A percentile compares a stretch with the other conserved stretches of the same genome.
phyloP scores from a whole-genome alignment of 2,888 invertebrate species.

The Lasioglossum pauxillum region DNA sequence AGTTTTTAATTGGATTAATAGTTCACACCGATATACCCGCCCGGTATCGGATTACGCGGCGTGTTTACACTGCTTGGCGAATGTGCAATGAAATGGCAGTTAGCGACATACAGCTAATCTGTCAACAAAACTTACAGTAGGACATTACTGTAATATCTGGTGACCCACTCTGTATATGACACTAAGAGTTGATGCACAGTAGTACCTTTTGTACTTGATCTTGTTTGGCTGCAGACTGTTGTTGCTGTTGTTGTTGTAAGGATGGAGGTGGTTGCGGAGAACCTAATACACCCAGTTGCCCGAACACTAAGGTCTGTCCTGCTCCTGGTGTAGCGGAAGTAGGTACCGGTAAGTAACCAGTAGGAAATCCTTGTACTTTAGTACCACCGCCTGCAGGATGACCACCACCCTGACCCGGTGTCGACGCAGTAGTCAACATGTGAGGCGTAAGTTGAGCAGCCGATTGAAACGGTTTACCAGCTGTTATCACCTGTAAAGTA shows the following conservation, averaged over 20 bases:
- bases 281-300: conserved; percentile 89
- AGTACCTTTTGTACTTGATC: conserved; percentile 83
- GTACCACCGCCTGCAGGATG: conserved; percentile 80
- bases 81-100: too few species aligned
- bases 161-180: not conserved
- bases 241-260: conserved; percentile 81
- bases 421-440: conserved; percentile 90
- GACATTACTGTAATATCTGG: too few species aligned
- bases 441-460: conserved; percentile 91
- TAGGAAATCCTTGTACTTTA: conserved; percentile 85
- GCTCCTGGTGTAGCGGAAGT: conserved; percentile 89
- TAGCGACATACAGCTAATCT: too few species aligned
- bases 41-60: too few species aligned
- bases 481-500: conserved; percentile 89
- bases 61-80: too few species aligned
- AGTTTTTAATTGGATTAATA: too few species aligned
- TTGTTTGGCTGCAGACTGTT: conserved; percentile 79
- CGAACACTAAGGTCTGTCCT: conserved; percentile 90
- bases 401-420: conserved; percentile 79
- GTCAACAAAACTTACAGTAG: too few species aligned
- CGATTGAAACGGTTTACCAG: conserved; percentile 92
- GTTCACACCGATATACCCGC: too few species aligned
- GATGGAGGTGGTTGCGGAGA: conserved; percentile 85
- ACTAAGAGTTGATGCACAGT: not conserved
- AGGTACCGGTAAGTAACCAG: conserved; percentile 92